Base-by-base conservation (phyloP, 2,797 vertebrate genomes). In the Hydrophis major region DNA sequence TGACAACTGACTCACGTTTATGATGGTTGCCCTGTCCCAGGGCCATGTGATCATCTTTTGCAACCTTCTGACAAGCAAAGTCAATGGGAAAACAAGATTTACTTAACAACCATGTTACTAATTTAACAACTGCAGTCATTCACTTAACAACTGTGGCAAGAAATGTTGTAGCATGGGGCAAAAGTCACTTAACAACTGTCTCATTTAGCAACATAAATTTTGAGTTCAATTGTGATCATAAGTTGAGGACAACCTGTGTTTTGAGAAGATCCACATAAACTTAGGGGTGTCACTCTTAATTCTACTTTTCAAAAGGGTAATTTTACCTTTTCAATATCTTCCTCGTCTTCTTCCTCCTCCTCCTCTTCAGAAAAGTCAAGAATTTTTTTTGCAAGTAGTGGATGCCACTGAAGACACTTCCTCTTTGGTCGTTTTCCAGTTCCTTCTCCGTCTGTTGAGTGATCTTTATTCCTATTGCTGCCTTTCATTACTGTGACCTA, bases 341-440 rank as follows among this genome's bases (percentile, higher is more conserved):
- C 99, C 93, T 98, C 98, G 56, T 99, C 99, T 89, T 99, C 99
- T 59, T 99, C 99, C 1, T 99, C 99, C 63, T 99, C 99, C 27
- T 99, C 99, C 94, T 99, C 99, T 96, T 99, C 99, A 32, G 99
- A 99, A 97, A 99, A 99, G 94, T 99, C 99, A 95, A 99, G 97
- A 78, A 98, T 98, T 96, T 99, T 99, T 96, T 99, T 99, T 96
- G 99, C 99, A 92, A 99, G 98, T 94, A 99, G 98, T 3, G 99
- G 99, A 97, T 99, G 99, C 99, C 99, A 99, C 98, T 99, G 99
- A 94, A 99, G 98, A 97, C 99, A 99, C 98, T 99, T 99, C 69
- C 99, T 98, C 97, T 99, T 99, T 95, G 99, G 99, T 94, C 99
- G 98, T 96, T 99, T 99, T 92, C 98, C 98, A 95, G 98, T 97